These are phyloP conservation scores for Formica aserva DNA, from an alignment of 2,888 invertebrate species.

Conservation along the genomic window DNA sequence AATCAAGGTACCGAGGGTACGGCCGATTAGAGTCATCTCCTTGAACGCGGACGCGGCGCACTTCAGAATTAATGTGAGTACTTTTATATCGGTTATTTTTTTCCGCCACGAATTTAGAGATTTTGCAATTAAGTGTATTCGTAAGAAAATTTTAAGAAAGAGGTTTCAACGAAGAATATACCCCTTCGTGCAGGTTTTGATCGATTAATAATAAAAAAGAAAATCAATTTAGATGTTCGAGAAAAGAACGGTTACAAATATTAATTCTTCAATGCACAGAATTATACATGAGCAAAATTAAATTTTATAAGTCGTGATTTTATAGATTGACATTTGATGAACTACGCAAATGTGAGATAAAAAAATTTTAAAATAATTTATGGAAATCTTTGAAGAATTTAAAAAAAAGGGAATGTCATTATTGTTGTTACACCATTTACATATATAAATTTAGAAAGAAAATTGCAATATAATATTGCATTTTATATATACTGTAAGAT, in stretches of 20 bases:
- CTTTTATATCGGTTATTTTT: neutral
- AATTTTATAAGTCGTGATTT: neutral
- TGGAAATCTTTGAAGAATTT: neutral
- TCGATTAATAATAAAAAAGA: neutral
- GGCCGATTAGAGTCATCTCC: slow-evolving; percentile 63
- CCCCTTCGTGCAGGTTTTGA: neutral
- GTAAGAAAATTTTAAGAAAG: neutral
- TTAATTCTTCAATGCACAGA: neutral
- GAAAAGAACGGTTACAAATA: neutral
- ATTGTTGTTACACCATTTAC: neutral
- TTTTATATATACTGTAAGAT: neutral
- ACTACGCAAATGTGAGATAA: neutral
- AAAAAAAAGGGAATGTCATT: neutral
- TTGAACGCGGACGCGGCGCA: slow-evolving; percentile 50
- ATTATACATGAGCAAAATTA: neutral
- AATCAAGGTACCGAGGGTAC: slow-evolving; percentile 64
- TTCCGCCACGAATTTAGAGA: neutral
- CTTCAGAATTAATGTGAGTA: slow-evolving; percentile 67
- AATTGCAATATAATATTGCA: neutral
- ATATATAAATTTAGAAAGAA: neutral
- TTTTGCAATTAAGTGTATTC: neutral
- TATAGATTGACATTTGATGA: neutral
- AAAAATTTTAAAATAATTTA: neutral
- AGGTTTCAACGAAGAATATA: neutral
- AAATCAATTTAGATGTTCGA: neutral